Percentiles rank a stretch among this genome's conserved stretches.
These are phyloP conservation scores for Drosophila malerkotliana DNA, from an alignment of 1,140 invertebrate species.

Conservation along the genomic window DNA sequence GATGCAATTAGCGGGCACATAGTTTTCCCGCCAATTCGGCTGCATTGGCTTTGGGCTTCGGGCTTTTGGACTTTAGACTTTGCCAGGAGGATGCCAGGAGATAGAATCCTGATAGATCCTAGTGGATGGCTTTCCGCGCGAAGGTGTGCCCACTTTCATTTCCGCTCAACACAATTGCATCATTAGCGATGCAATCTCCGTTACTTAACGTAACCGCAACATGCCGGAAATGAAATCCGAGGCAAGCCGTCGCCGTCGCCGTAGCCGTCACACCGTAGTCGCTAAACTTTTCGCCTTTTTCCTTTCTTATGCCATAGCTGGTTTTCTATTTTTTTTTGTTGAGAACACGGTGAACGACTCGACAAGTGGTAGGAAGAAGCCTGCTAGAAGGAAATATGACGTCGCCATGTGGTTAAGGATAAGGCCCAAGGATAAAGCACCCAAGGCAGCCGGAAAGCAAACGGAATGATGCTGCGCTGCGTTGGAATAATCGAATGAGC, in stretches of 20 bases:
- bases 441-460: conserved; percentile 68
- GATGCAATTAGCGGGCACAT: conserved; percentile 65
- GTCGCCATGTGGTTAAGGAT: conserved; percentile 51
- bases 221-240: conserved; percentile 81
- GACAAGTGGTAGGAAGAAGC: conserved; percentile 52
- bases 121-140: not conserved
- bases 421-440: not conserved
- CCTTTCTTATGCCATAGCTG: not conserved
- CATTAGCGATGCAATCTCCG: conserved; percentile 82
- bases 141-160: conserved; percentile 66
- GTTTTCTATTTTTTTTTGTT: not conserved
- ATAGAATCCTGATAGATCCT: conserved; percentile 19
- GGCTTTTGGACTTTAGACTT: too few species aligned
- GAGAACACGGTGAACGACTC: conserved; percentile 69
- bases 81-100: not conserved
- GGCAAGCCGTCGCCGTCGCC: conserved; percentile 59
- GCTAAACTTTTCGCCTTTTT: conserved; percentile 54
- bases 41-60: conserved; percentile 35
- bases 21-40: conserved; percentile 37
- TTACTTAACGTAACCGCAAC: conserved; percentile 81
- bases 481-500: conserved; percentile 75
- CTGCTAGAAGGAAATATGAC: conserved; percentile 67
- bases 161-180: conserved; percentile 81
- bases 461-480: conserved; percentile 70
- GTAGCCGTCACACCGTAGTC: conserved; percentile 39